Conservation (phyloP, 2,888 invertebrate species). For the Zygaena filipendulae region DNA sequence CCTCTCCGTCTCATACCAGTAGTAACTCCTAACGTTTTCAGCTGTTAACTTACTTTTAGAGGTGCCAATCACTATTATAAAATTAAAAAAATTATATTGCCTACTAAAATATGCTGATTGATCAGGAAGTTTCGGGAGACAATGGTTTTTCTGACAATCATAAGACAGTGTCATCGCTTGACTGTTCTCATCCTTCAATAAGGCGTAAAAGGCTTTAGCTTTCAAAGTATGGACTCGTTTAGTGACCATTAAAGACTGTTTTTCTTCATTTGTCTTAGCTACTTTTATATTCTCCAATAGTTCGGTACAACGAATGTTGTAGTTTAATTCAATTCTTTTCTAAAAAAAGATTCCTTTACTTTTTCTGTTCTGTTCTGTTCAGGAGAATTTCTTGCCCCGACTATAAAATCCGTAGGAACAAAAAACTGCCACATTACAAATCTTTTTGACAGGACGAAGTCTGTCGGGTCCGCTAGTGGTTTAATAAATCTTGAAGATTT, state of each 20-base stretch:
- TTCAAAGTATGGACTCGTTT: constrained; percentile 2
- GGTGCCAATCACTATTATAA: constrained; percentile 22
- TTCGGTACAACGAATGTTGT: no score
- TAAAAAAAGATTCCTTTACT: no score
- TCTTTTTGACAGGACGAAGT: constrained; percentile 14
- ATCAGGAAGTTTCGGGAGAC: constrained; percentile 26
- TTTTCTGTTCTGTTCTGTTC: no score
- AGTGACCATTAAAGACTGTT: background rate
- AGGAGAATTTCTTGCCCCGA: constrained; percentile 13
- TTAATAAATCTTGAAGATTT: no score
- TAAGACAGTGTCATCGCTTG: constrained; percentile 1
- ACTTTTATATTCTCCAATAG: constrained; percentile 3
- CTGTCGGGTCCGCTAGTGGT: constrained; percentile 7
- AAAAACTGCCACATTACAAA: constrained; percentile 18
- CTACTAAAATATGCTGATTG: constrained; percentile 24
- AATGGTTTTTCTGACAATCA: constrained; percentile 7
- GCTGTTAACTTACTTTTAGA: constrained; percentile 20
- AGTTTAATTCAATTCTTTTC: no score
- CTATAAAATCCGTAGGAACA: constrained; percentile 16
- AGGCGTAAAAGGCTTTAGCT: constrained; percentile 4
- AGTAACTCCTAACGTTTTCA: constrained; percentile 12
- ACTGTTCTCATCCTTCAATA: background rate
- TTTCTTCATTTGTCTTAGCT: constrained; percentile 2
- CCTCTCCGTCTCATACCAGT: constrained; percentile 15
- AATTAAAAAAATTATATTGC: constrained; percentile 27